Evolutionary conservation across 2,113 vertebrate genomes (phyloP).

Genomic region (Grus americana): DNA sequence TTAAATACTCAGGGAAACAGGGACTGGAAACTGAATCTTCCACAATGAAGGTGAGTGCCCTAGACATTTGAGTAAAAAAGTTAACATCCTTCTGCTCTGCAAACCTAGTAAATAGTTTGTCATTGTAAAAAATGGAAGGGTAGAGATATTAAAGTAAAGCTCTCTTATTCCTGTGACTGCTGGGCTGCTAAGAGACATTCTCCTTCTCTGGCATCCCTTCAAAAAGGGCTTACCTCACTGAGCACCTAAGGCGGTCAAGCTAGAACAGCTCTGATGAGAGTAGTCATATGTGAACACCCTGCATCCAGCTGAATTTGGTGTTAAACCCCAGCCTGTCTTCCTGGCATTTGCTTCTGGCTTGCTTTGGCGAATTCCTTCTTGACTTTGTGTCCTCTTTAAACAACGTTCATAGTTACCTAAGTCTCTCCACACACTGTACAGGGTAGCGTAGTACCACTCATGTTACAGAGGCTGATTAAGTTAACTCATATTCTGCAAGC

Average conservation of each 20-base stretch:
- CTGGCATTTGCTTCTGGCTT: not conserved
- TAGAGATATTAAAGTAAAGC: not conserved
- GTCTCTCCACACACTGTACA: not conserved
- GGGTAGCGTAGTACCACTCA: not conserved
- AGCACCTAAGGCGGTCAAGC: not conserved
- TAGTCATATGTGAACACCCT: not conserved
- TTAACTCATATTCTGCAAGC: not conserved
- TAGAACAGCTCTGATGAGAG: not conserved
- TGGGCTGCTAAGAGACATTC: not conserved
- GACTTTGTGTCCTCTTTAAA: not conserved
- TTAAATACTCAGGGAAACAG: constrained; percentile 25
- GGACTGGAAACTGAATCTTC: not conserved
- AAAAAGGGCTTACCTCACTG: not conserved
- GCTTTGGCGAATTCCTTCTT: not conserved
- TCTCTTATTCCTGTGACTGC: not conserved
- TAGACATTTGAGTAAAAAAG: not conserved
- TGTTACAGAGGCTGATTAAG: not conserved
- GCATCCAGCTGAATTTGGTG: not conserved
- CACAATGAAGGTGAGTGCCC: not conserved
- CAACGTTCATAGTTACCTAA: not conserved
- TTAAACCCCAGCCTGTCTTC: not conserved
- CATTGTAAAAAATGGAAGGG: not conserved
- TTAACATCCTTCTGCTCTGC: not conserved
- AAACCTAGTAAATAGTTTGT: not conserved
- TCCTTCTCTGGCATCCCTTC: not conserved